Percentiles rank a stretch among this genome's conserved stretches.
Conservation (phyloP, 2,888 invertebrate genomes). For the Galeopsomyia nigrocyanea region DNA sequence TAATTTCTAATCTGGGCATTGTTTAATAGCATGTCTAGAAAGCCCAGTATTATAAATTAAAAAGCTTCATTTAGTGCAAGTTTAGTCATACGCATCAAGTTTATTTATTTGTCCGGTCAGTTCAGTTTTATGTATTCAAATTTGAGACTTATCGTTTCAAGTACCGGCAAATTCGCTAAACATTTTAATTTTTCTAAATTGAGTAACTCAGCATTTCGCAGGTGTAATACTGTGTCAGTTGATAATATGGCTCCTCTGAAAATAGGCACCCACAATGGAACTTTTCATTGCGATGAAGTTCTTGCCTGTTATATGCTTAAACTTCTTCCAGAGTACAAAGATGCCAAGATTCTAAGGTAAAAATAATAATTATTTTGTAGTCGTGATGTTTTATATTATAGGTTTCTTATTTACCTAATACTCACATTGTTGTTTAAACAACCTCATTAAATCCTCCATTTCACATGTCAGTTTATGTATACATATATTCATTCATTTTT, state of each 20-base stretch:
- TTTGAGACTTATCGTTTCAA: neutral
- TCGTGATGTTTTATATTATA: constrained; percentile 5
- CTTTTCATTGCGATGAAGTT: constrained; percentile 94
- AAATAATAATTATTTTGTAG: constrained; percentile 8
- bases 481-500: too few species aligned
- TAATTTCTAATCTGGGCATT: too few species aligned
- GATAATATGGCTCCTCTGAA: constrained; percentile 58
- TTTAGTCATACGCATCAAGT: too few species aligned
- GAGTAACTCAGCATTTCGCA: neutral
- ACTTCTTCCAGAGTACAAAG: constrained; percentile 81
- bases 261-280: constrained; percentile 85
- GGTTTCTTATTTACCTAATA: neutral
- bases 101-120: too few species aligned
- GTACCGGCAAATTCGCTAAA: constrained; percentile 1
- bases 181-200: constrained; percentile 13
- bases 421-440: neutral
- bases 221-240: neutral
- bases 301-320: constrained; percentile 95
- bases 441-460: too few species aligned
- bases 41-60: neutral
- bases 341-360: constrained; percentile 82
- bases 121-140: constrained; percentile 5
- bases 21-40: too few species aligned
- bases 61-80: too few species aligned
- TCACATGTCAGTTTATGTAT: too few species aligned